Evolutionary conservation across 2,113 vertebrate genomes (phyloP).

Genomic region (Peucedramus taeniatus): DNA sequence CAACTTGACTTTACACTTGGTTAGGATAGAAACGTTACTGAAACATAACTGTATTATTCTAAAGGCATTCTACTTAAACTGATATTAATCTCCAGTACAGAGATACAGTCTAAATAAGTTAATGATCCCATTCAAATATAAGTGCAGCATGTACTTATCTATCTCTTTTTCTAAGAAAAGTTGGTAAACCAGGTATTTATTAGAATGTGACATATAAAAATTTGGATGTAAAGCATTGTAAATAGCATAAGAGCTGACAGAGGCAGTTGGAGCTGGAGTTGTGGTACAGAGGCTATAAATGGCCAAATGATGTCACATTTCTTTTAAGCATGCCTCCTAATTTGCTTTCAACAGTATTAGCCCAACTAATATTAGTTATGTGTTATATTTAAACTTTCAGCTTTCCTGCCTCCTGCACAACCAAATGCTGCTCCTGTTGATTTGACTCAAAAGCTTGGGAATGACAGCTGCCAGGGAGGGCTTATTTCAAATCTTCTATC

Average conservation of each 20-base stretch:
- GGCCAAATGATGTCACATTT: neutral
- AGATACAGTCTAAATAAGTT: neutral
- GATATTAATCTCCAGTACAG: neutral
- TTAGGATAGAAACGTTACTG: neutral
- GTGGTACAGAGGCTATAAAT: neutral
- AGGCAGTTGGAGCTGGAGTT: neutral
- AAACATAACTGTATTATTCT: neutral
- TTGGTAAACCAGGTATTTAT: neutral
- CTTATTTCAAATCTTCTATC: neutral
- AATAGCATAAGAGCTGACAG: neutral
- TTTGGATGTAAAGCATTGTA: neutral
- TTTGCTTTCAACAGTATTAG: neutral
- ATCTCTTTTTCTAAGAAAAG: neutral
- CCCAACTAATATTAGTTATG: neutral
- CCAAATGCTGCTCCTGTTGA: neutral
- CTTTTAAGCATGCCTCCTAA: neutral
- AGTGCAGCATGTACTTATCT: neutral
- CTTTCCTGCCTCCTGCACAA: neutral
- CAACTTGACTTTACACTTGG: neutral
- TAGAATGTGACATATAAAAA: neutral
- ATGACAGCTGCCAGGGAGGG: neutral
- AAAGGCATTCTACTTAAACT: neutral
- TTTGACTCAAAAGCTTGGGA: neutral
- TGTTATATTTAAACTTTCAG: neutral
- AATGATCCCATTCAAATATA: neutral